phyloP scores from a whole-genome alignment of 2,797 vertebrate genomes.

The Ficedula albicollis region DNA sequence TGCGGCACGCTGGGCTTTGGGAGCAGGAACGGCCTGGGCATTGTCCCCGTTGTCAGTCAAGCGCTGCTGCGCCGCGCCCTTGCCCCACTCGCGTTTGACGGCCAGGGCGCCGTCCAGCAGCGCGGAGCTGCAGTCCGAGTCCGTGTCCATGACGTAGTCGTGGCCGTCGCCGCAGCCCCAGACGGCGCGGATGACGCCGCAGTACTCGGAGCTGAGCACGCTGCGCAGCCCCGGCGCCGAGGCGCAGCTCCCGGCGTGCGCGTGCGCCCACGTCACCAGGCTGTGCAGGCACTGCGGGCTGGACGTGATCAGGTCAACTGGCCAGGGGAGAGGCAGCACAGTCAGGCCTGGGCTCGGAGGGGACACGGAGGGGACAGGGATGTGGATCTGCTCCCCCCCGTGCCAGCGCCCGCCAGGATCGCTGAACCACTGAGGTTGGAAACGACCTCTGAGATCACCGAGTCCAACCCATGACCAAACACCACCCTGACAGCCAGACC shows the following conservation, averaged over 20 bases:
- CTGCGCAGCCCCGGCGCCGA: conserved; percentile 85
- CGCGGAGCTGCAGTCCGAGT: conserved; percentile 50
- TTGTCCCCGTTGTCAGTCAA: conserved; percentile 44
- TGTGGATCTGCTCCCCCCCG: fast-evolving
- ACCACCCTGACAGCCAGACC: background rate
- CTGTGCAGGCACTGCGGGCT: conserved; percentile 85
- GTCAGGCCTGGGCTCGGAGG: background rate
- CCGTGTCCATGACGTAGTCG: conserved; percentile 85
- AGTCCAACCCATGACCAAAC: background rate
- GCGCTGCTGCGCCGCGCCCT: background rate
- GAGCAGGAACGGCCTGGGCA: background rate
- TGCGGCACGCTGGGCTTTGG: background rate
- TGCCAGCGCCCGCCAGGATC: fast-evolving
- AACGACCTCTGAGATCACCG: fast-evolving
- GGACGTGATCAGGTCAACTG: conserved; percentile 80
- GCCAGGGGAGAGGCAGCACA: background rate
- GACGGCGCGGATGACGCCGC: conserved; percentile 82
- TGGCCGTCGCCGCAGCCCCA: conserved; percentile 90
- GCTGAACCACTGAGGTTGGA: fast-evolving
- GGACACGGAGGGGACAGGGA: background rate
- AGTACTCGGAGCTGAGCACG: conserved; percentile 85
- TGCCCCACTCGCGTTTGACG: conserved; percentile 40
- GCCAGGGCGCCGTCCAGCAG: conserved; percentile 60
- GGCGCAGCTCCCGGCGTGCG: conserved; percentile 82
- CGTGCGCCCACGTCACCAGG: conserved; percentile 89